Conservation (phyloP, 2,113 vertebrate species). For the Tenebrosternarchus preto region DNA sequence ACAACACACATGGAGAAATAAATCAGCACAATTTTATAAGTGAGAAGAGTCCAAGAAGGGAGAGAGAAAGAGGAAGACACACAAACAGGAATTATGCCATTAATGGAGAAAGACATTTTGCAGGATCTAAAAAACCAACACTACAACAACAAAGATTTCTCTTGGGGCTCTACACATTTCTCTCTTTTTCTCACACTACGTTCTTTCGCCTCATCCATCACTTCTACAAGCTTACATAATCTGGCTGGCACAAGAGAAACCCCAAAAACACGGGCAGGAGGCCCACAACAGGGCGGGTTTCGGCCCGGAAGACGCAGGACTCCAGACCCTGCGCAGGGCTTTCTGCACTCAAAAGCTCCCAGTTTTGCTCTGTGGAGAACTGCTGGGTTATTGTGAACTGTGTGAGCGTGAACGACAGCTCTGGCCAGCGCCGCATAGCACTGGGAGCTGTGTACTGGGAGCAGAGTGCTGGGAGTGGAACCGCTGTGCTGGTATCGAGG, state of each 20-base stretch:
- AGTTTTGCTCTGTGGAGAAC: no score
- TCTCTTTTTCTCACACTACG: slow-evolving; percentile 27
- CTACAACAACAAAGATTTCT: slow-evolving; percentile 30
- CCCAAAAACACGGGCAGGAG: slow-evolving; percentile 13
- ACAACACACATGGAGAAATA: slow-evolving; percentile 1
- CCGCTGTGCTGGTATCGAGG: no score
- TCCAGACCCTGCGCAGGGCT: not conserved
- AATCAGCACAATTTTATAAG: not conserved
- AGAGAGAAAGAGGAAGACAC: not conserved
- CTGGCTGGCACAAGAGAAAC: slow-evolving; percentile 23
- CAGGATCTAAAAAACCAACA: slow-evolving; percentile 29
- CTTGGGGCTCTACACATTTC: slow-evolving; percentile 13
- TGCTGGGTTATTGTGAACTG: not conserved
- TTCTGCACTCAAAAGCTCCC: not conserved
- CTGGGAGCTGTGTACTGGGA: no score
- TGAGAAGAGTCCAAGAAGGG: not conserved
- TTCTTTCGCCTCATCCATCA: slow-evolving; percentile 24
- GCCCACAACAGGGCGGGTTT: slow-evolving; percentile 8
- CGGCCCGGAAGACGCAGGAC: not conserved
- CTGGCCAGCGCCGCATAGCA: no score
- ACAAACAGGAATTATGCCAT: not conserved
- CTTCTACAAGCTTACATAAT: slow-evolving; percentile 41
- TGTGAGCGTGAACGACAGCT: no score
- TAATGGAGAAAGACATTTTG: slow-evolving; percentile 36
- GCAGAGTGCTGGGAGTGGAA: no score